phyloP scores from a whole-genome alignment of 2,888 invertebrate species.

The Mylabris sibirica region DNA sequence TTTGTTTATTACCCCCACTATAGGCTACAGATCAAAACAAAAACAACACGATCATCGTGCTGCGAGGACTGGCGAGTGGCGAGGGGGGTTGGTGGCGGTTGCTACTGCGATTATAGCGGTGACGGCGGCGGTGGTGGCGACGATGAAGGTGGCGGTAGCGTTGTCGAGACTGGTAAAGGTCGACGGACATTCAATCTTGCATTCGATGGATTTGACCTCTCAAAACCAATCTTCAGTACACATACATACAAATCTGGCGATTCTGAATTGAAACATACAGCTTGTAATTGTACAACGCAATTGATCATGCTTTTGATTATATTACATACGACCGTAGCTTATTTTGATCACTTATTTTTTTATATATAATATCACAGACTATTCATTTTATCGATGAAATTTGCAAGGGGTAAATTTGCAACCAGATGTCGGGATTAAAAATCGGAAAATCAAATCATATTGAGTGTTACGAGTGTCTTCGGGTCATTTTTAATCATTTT shows the following conservation, averaged over 20 bases:
- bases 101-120: background rate
- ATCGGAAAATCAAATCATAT: no score
- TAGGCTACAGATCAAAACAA: constrained; percentile 51
- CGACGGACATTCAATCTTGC: constrained; percentile 48
- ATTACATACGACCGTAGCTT: no score
- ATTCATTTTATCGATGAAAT: no score
- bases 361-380: no score
- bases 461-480: no score
- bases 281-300: background rate
- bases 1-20: constrained; percentile 55
- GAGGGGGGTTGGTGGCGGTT: background rate
- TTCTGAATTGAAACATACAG: no score
- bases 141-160: no score
- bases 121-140: constrained; percentile 14
- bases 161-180: constrained; percentile 46
- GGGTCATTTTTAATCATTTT: no score
- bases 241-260: background rate
- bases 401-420: no score
- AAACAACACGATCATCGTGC: constrained; percentile 48
- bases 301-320: no score
- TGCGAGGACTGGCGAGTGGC: constrained; percentile 35
- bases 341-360: no score
- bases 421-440: no score
- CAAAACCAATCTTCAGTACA: constrained; percentile 19
- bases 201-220: background rate